Evolutionary conservation across 2,113 vertebrate species (phyloP).

Genomic region (Orthochromis indermauri): DNA sequence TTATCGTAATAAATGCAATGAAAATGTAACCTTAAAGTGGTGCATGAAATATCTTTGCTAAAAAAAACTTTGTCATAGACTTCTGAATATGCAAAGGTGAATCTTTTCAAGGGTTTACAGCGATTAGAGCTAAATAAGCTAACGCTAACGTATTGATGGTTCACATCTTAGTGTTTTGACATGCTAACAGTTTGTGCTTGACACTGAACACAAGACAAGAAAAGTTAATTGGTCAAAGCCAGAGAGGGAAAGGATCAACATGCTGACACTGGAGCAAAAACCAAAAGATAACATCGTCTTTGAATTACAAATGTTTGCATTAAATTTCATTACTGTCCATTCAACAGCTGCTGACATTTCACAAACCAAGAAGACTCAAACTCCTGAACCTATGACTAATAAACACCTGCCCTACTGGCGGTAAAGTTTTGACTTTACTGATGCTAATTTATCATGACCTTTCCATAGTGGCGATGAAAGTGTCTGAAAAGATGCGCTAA

Average conservation of each 20-base stretch:
- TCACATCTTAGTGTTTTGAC: neutral
- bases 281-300: neutral
- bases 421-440: neutral
- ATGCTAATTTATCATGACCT: neutral
- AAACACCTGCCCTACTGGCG: neutral
- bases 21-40: neutral
- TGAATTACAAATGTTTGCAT: neutral
- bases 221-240: neutral
- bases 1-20: neutral
- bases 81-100: neutral
- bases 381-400: neutral
- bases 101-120: neutral
- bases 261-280: neutral
- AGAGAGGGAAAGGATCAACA: neutral
- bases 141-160: neutral
- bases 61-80: neutral
- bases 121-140: neutral
- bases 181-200: neutral
- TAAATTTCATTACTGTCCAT: neutral
- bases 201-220: neutral
- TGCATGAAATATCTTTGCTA: neutral
- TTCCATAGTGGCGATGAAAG: neutral
- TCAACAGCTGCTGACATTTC: neutral
- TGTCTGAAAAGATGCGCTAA: neutral
- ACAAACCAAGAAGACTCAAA: neutral